A percentile compares a stretch with the other conserved stretches of the same genome.
phyloP scores from a whole-genome alignment of 2,113 vertebrate species.

The Strigops habroptila region DNA sequence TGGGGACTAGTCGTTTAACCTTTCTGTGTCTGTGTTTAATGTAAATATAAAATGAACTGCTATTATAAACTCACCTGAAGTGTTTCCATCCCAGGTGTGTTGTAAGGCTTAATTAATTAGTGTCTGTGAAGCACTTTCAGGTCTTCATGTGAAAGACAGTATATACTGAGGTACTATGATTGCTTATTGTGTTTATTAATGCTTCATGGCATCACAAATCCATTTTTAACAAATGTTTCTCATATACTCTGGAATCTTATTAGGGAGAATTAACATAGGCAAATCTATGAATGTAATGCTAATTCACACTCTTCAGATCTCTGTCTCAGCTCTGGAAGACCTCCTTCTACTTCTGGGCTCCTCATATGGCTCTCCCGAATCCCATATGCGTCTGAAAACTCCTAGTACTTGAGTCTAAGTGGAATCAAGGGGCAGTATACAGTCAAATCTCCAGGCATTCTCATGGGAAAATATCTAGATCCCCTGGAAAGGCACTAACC shows the following conservation, averaged over 20 bases:
- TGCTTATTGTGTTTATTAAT: not conserved
- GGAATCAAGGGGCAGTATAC: not conserved
- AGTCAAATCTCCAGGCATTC: not conserved
- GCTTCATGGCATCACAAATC: not conserved
- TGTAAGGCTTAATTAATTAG: constrained; percentile 41
- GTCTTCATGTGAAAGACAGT: not conserved
- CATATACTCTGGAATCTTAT: not conserved
- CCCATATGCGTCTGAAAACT: not conserved
- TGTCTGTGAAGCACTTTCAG: not conserved
- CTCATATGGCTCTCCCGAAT: not conserved
- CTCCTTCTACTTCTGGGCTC: not conserved
- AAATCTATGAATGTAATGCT: not conserved
- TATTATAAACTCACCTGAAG: not conserved
- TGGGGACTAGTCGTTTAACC: not conserved
- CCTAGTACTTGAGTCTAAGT: not conserved
- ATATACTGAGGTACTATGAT: not conserved
- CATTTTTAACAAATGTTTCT: not conserved
- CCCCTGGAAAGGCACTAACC: not conserved
- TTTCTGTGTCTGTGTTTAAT: not conserved
- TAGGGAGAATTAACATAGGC: not conserved
- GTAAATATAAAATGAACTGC: constrained; percentile 12
- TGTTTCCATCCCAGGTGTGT: constrained; percentile 12
- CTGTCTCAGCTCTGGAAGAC: not conserved
- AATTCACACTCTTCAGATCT: not conserved
- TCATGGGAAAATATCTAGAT: not conserved